Conservation (phyloP, 2,113 vertebrate genomes). For the Petrocephalus microphthalmus region DNA sequence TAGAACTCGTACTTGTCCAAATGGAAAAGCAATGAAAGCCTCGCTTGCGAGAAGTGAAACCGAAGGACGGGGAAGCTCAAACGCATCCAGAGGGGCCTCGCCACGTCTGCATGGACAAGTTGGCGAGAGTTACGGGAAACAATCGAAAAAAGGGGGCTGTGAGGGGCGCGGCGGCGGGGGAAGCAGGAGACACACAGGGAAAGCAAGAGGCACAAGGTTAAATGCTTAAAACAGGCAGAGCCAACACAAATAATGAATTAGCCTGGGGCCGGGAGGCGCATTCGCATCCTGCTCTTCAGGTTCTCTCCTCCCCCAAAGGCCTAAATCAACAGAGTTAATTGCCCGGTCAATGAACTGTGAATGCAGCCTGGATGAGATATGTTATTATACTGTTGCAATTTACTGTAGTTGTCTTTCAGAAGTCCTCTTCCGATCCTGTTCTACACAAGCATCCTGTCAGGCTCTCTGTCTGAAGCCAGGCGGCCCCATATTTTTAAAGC, state of each 20-base stretch:
- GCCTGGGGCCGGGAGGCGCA: neutral
- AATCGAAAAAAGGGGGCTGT: neutral
- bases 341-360: constrained; percentile 20
- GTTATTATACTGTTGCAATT: neutral
- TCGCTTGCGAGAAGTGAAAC: neutral
- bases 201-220: neutral
- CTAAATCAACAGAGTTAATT: constrained; percentile 22
- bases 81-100: neutral
- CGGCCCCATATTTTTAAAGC: neutral
- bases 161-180: neutral
- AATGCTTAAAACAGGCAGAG: neutral
- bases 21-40: neutral
- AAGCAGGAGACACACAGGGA: neutral
- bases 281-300: neutral
- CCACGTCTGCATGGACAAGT: neutral
- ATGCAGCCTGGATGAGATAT: neutral
- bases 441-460: neutral
- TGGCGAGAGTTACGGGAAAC: neutral
- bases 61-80: neutral
- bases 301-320: constrained; percentile 8
- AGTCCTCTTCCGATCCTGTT: neutral
- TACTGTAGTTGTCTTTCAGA: neutral
- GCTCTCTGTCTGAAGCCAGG: neutral
- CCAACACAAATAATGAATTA: constrained; percentile 3
- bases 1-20: neutral